These are phyloP conservation scores for Pelodiscus sinensis DNA, from an alignment of 2,113 vertebrate species.

Conservation along the genomic window DNA sequence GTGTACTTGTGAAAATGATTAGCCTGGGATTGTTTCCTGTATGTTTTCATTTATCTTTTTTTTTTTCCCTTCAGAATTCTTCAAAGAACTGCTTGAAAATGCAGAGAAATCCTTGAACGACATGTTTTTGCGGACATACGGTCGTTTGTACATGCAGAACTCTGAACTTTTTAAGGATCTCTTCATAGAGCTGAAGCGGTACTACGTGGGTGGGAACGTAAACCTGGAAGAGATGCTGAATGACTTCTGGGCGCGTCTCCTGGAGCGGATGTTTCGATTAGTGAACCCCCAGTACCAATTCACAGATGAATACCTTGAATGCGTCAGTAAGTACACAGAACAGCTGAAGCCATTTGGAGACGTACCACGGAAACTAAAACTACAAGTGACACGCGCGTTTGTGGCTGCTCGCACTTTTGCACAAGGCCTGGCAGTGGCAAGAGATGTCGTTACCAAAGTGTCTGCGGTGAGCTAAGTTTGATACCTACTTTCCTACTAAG, in stretches of 20 bases:
- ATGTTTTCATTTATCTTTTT: constrained; percentile 4
- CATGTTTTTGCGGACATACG: constrained; percentile 97
- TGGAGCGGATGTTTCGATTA: constrained; percentile 96
- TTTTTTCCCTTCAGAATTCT: constrained; percentile 88
- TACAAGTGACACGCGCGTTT: constrained; percentile 91
- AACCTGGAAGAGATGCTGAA: constrained; percentile 95
- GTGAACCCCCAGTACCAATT: constrained; percentile 97
- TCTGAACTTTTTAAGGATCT: constrained; percentile 95
- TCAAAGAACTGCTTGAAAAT: constrained; percentile 93
- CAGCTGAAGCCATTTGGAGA: constrained; percentile 97
- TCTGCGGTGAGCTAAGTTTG: constrained; percentile 80
- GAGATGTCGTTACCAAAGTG: constrained; percentile 90
- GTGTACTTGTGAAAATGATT: accelerated
- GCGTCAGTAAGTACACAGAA: constrained; percentile 93
- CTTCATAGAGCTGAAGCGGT: constrained; percentile 88
- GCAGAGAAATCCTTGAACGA: constrained; percentile 90
- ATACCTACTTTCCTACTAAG: accelerated
- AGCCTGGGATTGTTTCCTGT: accelerated
- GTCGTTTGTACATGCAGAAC: constrained; percentile 95
- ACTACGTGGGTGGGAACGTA: constrained; percentile 88
- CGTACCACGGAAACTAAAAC: constrained; percentile 92
- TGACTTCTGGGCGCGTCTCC: constrained; percentile 94
- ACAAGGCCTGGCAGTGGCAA: constrained; percentile 87
- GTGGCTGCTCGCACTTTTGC: constrained; percentile 93
- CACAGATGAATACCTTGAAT: constrained; percentile 92